Conservation (phyloP, 2,888 invertebrate species). For the Glaucopsyche alexis region DNA sequence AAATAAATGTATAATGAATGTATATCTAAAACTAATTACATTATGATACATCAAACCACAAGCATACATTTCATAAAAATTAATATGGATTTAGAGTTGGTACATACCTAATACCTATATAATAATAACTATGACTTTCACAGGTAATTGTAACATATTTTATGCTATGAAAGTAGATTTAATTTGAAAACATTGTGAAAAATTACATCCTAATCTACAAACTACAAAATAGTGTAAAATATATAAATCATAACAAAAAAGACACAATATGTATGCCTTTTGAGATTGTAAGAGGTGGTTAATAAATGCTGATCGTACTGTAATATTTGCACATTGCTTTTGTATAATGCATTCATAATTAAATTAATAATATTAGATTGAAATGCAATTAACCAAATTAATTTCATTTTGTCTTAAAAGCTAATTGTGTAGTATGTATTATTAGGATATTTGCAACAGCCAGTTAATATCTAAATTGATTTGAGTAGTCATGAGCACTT, state of each 20-base stretch:
- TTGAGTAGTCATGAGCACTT: not conserved
- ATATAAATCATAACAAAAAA: no score
- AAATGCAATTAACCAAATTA: not conserved
- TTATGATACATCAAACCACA: not conserved
- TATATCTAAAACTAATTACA: not conserved
- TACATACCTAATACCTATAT: no score
- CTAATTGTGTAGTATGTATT: not conserved
- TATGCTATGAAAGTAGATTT: not conserved
- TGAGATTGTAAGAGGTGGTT: no score
- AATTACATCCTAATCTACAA: not conserved
- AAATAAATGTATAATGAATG: not conserved
- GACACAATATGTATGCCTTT: no score
- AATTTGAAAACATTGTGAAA: not conserved
- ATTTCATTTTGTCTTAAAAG: not conserved
- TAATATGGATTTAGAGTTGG: not conserved
- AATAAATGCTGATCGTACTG: no score
- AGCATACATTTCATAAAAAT: not conserved
- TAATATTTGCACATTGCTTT: not conserved
- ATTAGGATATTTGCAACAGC: not conserved
- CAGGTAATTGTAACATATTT: conserved; percentile 22
- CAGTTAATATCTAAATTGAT: not conserved
- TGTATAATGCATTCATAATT: not conserved
- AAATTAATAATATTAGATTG: not conserved
- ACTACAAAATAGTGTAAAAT: no score
- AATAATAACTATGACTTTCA: not conserved